phyloP scores from a whole-genome alignment of 2,113 vertebrate species.

The Sinosuthora webbiana region DNA sequence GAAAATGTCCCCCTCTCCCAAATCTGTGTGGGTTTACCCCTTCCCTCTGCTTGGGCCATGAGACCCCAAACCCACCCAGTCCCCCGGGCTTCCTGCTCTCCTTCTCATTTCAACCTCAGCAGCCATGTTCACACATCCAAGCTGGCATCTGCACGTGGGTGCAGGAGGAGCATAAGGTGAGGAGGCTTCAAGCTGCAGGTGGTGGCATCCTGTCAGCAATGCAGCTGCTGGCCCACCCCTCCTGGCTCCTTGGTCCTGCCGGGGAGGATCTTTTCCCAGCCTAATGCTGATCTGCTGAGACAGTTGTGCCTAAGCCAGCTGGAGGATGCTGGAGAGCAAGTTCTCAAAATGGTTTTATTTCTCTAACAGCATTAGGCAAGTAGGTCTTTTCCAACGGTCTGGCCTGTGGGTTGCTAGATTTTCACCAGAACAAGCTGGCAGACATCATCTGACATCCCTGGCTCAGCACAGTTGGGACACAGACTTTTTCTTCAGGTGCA shows the following conservation, averaged over 20 bases:
- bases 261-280: not conserved
- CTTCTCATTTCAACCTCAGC: not conserved
- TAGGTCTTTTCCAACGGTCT: not conserved
- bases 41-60: not conserved
- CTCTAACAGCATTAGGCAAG: not conserved
- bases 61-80: not conserved
- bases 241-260: not conserved
- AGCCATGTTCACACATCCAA: not conserved
- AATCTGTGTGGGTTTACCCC: not conserved
- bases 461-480: not conserved
- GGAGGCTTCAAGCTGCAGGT: not conserved
- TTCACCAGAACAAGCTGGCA: not conserved
- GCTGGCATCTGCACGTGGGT: not conserved
- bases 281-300: conserved; percentile 4
- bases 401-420: not conserved
- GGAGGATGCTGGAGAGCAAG: not conserved
- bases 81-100: not conserved
- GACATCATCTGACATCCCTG: accelerated
- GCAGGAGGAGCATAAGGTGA: not conserved
- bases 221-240: not conserved
- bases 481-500: not conserved
- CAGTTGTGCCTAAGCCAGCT: not conserved
- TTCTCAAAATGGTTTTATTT: not conserved
- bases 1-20: not conserved
- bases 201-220: not conserved